phyloP scores from a whole-genome alignment of 2,113 vertebrate genomes.

The Ammodytes marinus region DNA sequence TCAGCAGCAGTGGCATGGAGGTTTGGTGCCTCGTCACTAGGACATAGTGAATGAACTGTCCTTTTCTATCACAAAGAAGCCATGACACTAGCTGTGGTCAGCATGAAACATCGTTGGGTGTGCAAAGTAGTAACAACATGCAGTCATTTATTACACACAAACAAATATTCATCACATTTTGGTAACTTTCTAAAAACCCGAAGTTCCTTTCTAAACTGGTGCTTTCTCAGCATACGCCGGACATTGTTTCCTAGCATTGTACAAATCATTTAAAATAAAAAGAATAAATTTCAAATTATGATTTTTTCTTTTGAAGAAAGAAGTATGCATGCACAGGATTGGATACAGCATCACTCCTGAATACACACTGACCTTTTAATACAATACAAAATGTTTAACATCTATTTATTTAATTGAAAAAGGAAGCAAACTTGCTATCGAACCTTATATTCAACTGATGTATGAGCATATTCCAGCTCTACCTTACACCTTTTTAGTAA shows the following conservation, averaged over 20 bases:
- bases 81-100: not conserved
- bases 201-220: too few relatives aligned
- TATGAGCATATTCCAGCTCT: not conserved
- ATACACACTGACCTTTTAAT: not conserved
- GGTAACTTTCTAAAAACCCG: too few relatives aligned
- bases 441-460: too few relatives aligned
- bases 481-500: not conserved
- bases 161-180: too few relatives aligned
- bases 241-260: too few relatives aligned
- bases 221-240: too few relatives aligned
- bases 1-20: slow-evolving; percentile 31
- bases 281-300: too few relatives aligned
- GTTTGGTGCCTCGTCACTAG: slow-evolving; percentile 49
- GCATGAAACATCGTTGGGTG: not conserved
- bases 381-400: not conserved
- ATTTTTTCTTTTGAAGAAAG: too few relatives aligned
- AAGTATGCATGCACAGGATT: not conserved
- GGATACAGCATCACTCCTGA: not conserved
- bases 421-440: too few relatives aligned
- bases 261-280: too few relatives aligned
- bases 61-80: slow-evolving; percentile 11
- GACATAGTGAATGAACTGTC: slow-evolving; percentile 33
- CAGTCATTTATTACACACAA: not conserved
- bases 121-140: not conserved
- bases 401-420: too few relatives aligned